phyloP scores from a whole-genome alignment of 2,888 invertebrate species.

The Pollenia labialis region DNA sequence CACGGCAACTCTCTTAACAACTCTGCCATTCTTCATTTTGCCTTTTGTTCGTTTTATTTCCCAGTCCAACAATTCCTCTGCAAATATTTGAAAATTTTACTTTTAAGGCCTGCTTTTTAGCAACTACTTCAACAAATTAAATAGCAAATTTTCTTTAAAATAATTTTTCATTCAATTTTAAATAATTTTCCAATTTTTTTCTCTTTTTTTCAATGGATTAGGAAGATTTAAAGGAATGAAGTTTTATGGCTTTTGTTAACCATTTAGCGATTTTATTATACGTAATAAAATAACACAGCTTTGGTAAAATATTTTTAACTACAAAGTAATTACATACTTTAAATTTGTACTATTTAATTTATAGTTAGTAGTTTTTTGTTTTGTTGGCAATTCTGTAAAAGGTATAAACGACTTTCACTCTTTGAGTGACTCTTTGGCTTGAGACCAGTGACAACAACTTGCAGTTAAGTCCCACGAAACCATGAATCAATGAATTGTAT shows the following conservation, averaged over 20 bases:
- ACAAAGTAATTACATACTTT: neutral
- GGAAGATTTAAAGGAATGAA: conserved; percentile 16
- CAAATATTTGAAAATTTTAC: too few species aligned
- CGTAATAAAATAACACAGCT: conserved; percentile 3
- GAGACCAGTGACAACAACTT: conserved; percentile 24
- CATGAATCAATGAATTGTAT: conserved; percentile 23
- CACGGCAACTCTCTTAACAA: too few species aligned
- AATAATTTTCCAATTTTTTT: neutral
- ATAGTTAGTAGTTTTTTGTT: neutral
- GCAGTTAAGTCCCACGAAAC: conserved; percentile 24
- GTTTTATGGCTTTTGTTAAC: conserved; percentile 5
- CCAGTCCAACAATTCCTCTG: too few species aligned
- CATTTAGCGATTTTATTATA: neutral
- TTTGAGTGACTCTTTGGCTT: neutral
- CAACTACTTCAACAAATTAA: too few species aligned
- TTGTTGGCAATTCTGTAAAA: conserved; percentile 9
- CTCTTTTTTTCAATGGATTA: neutral
- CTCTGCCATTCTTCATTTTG: too few species aligned
- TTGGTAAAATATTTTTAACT: neutral
- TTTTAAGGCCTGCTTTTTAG: too few species aligned
- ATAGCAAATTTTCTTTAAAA: too few species aligned
- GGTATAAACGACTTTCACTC: conserved; percentile 45
- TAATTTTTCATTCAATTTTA: too few species aligned
- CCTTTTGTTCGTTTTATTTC: too few species aligned
- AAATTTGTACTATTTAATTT: conserved; percentile 43